A percentile compares a stretch with the other conserved stretches of the same genome.
Evolutionary conservation across 2,888 invertebrate species (phyloP).

Genomic region (Acheta domesticus): DNA sequence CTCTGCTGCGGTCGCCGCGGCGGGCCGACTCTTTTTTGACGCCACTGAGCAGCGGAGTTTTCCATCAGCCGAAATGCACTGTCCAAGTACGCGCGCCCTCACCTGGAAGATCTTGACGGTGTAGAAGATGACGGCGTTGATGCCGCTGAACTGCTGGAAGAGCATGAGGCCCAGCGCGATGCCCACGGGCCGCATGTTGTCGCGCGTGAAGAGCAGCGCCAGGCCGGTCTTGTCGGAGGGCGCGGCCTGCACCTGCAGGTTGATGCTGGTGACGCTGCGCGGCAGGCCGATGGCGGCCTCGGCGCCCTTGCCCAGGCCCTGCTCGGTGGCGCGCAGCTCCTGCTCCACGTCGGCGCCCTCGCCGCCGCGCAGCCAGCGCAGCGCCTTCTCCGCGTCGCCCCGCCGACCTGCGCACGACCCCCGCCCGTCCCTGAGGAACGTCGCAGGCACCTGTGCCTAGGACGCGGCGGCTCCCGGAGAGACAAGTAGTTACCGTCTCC

Average conservation of each 20-base stretch:
- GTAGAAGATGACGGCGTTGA: slow-evolving; percentile 94
- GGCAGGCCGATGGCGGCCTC: slow-evolving; percentile 48
- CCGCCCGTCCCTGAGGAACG: background rate
- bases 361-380: slow-evolving; percentile 78
- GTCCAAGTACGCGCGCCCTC: slow-evolving; percentile 27
- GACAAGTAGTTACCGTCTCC: too few relatives aligned
- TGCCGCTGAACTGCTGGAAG: slow-evolving; percentile 92
- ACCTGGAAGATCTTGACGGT: slow-evolving; percentile 77
- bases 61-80: too few relatives aligned
- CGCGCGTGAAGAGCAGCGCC: slow-evolving; percentile 56
- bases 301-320: slow-evolving; percentile 66
- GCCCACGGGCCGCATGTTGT: slow-evolving; percentile 71
- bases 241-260: slow-evolving; percentile 54
- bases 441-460: too few relatives aligned
- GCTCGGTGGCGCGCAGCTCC: slow-evolving; percentile 71
- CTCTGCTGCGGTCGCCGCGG: too few relatives aligned
- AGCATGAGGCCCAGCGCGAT: slow-evolving; percentile 88
- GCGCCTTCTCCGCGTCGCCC: slow-evolving; percentile 70
- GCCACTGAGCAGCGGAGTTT: too few relatives aligned
- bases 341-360: slow-evolving; percentile 69
- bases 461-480: too few relatives aligned
- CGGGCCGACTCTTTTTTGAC: too few relatives aligned
- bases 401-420: slow-evolving; percentile 49
- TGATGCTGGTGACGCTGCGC: too few relatives aligned
- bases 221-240: background rate